Percentiles rank a stretch among this genome's conserved stretches.
These are phyloP conservation scores for Nipponia nippon DNA, from an alignment of 2,113 vertebrate genomes.

Conservation along the genomic window DNA sequence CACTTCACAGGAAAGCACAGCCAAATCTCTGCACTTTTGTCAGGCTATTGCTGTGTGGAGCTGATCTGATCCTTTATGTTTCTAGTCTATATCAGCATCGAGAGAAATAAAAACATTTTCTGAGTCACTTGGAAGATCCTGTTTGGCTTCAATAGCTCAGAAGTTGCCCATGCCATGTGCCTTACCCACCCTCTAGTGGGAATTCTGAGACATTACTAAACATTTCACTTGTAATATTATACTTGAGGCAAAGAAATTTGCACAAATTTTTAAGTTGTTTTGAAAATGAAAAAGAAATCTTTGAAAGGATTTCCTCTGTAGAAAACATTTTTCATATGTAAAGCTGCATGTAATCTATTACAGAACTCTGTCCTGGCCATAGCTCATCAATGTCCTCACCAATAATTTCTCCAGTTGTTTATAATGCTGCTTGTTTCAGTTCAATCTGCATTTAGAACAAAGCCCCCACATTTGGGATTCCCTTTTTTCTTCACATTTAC, in stretches of 20 bases:
- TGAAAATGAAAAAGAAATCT: not conserved
- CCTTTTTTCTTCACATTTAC: not conserved
- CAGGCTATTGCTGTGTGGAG: rapidly evolving
- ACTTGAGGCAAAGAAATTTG: not conserved
- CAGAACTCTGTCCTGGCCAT: not conserved
- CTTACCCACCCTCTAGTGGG: not conserved
- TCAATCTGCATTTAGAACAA: not conserved
- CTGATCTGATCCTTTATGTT: not conserved
- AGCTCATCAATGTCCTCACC: not conserved
- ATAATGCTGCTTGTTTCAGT: not conserved
- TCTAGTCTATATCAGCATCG: not conserved
- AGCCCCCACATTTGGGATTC: not conserved
- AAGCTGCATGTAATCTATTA: not conserved
- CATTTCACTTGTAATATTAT: not conserved
- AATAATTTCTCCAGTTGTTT: not conserved
- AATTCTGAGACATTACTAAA: not conserved
- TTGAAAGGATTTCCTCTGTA: not conserved
- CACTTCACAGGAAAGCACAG: not conserved
- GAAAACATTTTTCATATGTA: not conserved
- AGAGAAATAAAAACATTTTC: not conserved
- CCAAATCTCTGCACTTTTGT: not conserved
- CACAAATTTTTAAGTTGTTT: not conserved
- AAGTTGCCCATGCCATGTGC: not conserved
- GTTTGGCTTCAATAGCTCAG: rapidly evolving
- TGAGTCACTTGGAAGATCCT: not conserved